Evolutionary conservation across 2,888 invertebrate genomes (phyloP).

Genomic region (Cylloceria caligata): DNA sequence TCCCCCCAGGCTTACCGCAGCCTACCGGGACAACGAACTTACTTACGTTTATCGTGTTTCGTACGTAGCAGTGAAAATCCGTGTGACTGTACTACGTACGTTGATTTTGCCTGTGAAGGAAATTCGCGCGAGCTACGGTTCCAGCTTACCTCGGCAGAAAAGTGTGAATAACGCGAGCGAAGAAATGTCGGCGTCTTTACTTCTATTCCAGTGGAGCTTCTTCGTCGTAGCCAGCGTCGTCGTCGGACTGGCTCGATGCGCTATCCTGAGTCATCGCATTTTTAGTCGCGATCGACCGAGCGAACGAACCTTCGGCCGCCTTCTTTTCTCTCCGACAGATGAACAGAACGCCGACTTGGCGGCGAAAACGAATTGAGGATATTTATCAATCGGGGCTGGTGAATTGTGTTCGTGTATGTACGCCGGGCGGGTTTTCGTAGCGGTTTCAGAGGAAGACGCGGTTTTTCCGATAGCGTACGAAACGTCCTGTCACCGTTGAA

Average conservation of each 20-base stretch:
- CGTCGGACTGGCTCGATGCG: slow-evolving; percentile 31
- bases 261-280: slow-evolving; percentile 69
- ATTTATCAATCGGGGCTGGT: slow-evolving; percentile 28
- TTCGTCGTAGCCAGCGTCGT: slow-evolving; percentile 36
- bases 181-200: slow-evolving; percentile 61
- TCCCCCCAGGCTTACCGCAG: slow-evolving; percentile 45
- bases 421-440: neutral
- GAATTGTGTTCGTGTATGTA: slow-evolving; percentile 3
- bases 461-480: neutral
- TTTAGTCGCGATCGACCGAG: slow-evolving; percentile 56
- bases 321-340: slow-evolving; percentile 40
- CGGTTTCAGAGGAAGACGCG: neutral
- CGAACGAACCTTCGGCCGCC: slow-evolving; percentile 24
- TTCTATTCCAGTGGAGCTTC: slow-evolving; percentile 19
- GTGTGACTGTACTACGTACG: neutral
- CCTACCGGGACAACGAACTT: slow-evolving; percentile 66
- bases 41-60: slow-evolving; percentile 43
- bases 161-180: slow-evolving; percentile 70
- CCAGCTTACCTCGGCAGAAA: slow-evolving; percentile 77
- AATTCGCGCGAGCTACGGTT: slow-evolving; percentile 10
- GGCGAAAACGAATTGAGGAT: slow-evolving; percentile 42
- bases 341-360: slow-evolving; percentile 26
- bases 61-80: slow-evolving; percentile 6
- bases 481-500: neutral
- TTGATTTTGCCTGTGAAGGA: neutral